These are phyloP conservation scores for Emydura subglobosa DNA, from an alignment of 2,113 vertebrate genomes.

Conservation along the genomic window DNA sequence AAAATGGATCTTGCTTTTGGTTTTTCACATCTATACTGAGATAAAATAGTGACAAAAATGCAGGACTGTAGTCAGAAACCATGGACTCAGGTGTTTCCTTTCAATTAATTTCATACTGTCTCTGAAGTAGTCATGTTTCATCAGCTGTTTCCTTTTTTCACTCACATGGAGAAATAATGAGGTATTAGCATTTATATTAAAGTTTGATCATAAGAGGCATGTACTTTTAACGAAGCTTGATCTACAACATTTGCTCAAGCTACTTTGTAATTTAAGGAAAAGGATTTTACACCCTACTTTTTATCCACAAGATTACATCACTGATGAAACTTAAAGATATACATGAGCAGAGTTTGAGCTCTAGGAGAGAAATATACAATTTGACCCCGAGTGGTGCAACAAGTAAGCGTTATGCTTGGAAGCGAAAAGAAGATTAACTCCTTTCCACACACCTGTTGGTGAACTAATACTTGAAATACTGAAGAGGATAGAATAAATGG, in stretches of 20 bases:
- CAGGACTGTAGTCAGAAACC: background rate
- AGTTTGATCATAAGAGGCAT: background rate
- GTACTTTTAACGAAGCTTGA: constrained; percentile 3
- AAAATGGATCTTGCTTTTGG: background rate
- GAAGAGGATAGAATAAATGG: constrained; percentile 44
- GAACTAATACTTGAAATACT: constrained; percentile 41
- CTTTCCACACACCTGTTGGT: constrained; percentile 11
- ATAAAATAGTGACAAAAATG: background rate
- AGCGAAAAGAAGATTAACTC: constrained; percentile 45
- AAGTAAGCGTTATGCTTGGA: constrained; percentile 23
- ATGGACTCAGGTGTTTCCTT: background rate
- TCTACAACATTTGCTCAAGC: background rate
- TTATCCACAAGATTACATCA: background rate
- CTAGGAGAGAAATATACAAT: constrained; percentile 3
- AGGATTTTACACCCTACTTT: constrained; percentile 23
- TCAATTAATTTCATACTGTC: background rate
- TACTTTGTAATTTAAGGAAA: background rate
- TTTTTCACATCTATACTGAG: background rate
- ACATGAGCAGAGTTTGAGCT: background rate
- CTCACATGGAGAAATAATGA: background rate
- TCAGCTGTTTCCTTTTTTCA: background rate
- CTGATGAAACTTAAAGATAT: constrained; percentile 39
- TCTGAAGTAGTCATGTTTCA: background rate
- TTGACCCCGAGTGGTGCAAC: background rate
- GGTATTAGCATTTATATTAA: background rate